These are phyloP conservation scores for Hydriomena furcata DNA, from an alignment of 2,888 invertebrate species.

Conservation along the genomic window DNA sequence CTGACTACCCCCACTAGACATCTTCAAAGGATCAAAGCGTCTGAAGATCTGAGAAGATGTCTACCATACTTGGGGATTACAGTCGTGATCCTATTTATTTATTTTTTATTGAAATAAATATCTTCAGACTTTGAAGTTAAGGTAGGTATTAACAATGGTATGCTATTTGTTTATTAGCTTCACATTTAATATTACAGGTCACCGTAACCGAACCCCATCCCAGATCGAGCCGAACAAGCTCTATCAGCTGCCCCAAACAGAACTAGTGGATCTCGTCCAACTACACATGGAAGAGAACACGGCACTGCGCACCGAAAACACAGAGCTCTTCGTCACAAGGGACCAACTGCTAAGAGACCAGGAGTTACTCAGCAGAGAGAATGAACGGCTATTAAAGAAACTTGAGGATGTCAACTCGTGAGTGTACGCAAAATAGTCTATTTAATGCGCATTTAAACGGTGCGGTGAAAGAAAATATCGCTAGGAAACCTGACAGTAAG, in stretches of 20 bases:
- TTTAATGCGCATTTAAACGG: too few species aligned
- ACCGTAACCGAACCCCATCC: slow-evolving; percentile 76
- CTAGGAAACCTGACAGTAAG: too few species aligned
- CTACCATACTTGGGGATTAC: too few species aligned
- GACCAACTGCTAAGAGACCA: slow-evolving; percentile 94
- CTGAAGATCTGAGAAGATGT: too few species aligned
- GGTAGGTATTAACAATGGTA: too few species aligned
- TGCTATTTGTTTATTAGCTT: too few species aligned
- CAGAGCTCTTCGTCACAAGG: slow-evolving; percentile 90
- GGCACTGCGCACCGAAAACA: slow-evolving; percentile 91
- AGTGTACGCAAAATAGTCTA: slow-evolving; percentile 57
- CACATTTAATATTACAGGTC: slow-evolving; percentile 41
- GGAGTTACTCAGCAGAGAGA: slow-evolving; percentile 94
- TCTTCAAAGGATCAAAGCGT: too few species aligned
- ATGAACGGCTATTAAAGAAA: slow-evolving; percentile 93
- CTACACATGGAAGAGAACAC: slow-evolving; percentile 93
- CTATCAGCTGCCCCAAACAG: slow-evolving; percentile 89
- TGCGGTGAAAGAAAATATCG: too few species aligned
- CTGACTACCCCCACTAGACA: too few species aligned
- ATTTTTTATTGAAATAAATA: too few species aligned
- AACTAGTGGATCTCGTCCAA: slow-evolving; percentile 92
- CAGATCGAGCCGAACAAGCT: slow-evolving; percentile 89
- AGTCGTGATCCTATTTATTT: too few species aligned
- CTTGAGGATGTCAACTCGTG: slow-evolving; percentile 84
- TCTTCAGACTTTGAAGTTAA: too few species aligned